Evolutionary conservation across 1,140 invertebrate species (phyloP).

Genomic region (Augochlora pura): DNA sequence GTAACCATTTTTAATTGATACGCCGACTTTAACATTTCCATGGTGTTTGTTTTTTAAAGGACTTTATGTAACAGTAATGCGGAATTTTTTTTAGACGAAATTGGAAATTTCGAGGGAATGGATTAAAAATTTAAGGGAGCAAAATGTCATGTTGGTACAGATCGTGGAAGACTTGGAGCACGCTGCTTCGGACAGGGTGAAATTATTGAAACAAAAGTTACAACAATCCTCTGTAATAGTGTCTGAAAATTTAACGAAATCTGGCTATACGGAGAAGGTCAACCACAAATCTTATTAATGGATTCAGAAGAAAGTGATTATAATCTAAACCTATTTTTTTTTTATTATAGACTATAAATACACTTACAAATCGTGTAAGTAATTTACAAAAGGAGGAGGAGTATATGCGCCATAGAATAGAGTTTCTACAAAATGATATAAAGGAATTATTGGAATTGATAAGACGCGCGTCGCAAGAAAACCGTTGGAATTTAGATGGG

Average conservation of each 20-base stretch:
- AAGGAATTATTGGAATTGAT: slow-evolving; percentile 74
- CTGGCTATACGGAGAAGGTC: slow-evolving; percentile 70
- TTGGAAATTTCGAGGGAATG: slow-evolving; percentile 80
- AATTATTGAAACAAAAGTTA: slow-evolving; percentile 80
- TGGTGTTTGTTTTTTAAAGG: neutral
- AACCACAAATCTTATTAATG: slow-evolving; percentile 11
- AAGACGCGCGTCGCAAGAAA: slow-evolving; percentile 67
- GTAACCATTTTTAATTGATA: neutral
- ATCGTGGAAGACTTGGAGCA: slow-evolving; percentile 81
- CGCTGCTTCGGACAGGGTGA: slow-evolving; percentile 80
- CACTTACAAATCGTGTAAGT: slow-evolving; percentile 67
- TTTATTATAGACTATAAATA: slow-evolving; percentile 65
- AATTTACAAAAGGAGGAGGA: slow-evolving; percentile 66
- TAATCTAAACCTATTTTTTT: slow-evolving; percentile 23
- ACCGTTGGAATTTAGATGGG: slow-evolving; percentile 73
- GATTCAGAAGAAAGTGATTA: neutral
- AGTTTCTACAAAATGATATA: slow-evolving; percentile 74
- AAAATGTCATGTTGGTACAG: slow-evolving; percentile 81
- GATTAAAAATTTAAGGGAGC: slow-evolving; percentile 81
- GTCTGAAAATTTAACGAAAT: slow-evolving; percentile 66
- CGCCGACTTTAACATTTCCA: neutral
- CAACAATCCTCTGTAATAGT: slow-evolving; percentile 73
- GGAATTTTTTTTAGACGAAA: slow-evolving; percentile 77
- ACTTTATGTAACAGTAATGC: neutral
- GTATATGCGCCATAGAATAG: slow-evolving; percentile 66